Evolutionary conservation across 2,888 invertebrate genomes (phyloP).

Genomic region (Xylophagus ater): DNA sequence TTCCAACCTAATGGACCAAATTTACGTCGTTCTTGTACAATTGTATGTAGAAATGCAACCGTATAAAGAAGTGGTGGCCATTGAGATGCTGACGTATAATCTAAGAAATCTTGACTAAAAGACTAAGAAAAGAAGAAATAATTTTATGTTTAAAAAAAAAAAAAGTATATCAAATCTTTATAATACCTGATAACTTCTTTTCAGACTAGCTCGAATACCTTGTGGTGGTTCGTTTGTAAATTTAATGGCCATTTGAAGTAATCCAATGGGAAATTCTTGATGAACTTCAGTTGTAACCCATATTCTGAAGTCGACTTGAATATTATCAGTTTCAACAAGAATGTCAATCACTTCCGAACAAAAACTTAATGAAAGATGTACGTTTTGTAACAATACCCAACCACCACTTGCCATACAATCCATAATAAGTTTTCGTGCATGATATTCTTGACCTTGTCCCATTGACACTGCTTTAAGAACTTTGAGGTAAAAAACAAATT

Average conservation of each 20-base stretch:
- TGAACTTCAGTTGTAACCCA: constrained; percentile 96
- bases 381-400: constrained; percentile 92
- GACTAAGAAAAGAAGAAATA: constrained; percentile 22
- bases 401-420: constrained; percentile 72
- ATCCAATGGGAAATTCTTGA: constrained; percentile 81
- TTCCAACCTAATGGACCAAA: constrained; percentile 97
- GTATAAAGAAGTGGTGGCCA: constrained; percentile 92
- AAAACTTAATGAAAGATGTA: constrained; percentile 89
- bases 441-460: constrained; percentile 92
- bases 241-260: constrained; percentile 85
- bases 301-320: constrained; percentile 73
- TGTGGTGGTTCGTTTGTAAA: constrained; percentile 97
- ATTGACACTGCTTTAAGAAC: constrained; percentile 81
- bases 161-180: constrained; percentile 2
- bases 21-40: constrained; percentile 89
- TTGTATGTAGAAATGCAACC: constrained; percentile 89
- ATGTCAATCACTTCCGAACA: constrained; percentile 87
- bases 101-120: constrained; percentile 69
- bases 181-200: constrained; percentile 72
- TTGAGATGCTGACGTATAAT: constrained; percentile 80
- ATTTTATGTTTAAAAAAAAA: constrained; percentile 24
- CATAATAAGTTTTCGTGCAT: constrained; percentile 70
- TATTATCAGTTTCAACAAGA: constrained; percentile 69
- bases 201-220: constrained; percentile 87
- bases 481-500: constrained; percentile 27